Percentiles rank a stretch among this genome's conserved stretches.
phyloP scores from a whole-genome alignment of 2,888 invertebrate species.

The Blastobasis adustella region DNA sequence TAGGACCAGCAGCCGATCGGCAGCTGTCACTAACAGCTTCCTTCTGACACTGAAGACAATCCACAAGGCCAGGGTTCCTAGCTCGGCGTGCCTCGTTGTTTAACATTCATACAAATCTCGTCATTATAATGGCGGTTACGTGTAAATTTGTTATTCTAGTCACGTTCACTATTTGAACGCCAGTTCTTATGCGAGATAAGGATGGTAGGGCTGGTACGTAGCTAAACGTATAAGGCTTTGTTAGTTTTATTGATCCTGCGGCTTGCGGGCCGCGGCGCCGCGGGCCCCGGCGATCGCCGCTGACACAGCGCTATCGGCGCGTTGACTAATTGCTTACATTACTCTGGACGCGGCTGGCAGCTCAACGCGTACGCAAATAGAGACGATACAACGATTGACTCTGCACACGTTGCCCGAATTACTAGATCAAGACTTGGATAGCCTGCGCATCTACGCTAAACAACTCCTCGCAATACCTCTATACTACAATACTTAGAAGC shows the following conservation, averaged over 20 bases:
- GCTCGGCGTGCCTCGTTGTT: background rate
- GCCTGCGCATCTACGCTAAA: background rate
- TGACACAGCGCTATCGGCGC: conserved; percentile 49
- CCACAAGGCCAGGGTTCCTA: background rate
- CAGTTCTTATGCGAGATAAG: conserved; percentile 17
- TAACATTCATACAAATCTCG: background rate
- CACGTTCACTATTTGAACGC: conserved; percentile 33
- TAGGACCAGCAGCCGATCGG: conserved; percentile 10
- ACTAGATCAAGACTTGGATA: conserved; percentile 17
- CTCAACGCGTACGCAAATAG: conserved; percentile 55
- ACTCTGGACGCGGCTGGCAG: conserved; percentile 43
- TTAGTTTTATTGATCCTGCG: conserved; percentile 26
- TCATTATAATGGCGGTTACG: conserved; percentile 11
- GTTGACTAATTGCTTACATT: conserved; percentile 66
- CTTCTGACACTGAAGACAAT: conserved; percentile 4
- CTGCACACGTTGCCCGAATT: conserved; percentile 52
- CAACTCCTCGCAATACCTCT: too few species aligned
- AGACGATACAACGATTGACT: conserved; percentile 54
- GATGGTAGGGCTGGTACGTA: conserved; percentile 5
- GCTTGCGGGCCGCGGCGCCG: conserved; percentile 19
- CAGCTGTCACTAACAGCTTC: too few species aligned
- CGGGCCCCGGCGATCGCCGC: conserved; percentile 7
- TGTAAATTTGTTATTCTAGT: conserved; percentile 22
- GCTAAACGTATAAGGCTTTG: conserved; percentile 7
- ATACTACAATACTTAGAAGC: too few species aligned